Evolutionary conservation across 1,140 invertebrate genomes (phyloP).

Genomic region (Oppia nitens): DNA sequence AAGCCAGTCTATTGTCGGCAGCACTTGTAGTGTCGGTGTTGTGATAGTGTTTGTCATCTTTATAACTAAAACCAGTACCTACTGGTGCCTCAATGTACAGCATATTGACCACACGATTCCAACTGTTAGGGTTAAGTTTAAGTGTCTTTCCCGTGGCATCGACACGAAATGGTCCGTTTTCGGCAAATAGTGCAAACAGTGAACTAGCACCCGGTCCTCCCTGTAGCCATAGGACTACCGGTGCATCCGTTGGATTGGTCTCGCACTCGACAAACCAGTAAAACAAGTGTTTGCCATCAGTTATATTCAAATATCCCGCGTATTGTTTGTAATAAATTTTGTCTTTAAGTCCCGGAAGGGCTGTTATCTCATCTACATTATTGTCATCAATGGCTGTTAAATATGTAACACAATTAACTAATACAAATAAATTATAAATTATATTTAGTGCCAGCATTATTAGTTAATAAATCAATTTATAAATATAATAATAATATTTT

Average conservation of each 20-base stretch:
- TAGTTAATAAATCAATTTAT: too few species aligned
- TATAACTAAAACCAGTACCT: constrained; percentile 39
- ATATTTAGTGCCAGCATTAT: too few species aligned
- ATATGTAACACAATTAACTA: too few species aligned
- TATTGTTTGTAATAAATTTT: constrained; percentile 22
- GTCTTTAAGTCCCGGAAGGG: constrained; percentile 22
- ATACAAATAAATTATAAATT: too few species aligned
- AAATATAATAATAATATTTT: too few species aligned
- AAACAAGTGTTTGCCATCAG: constrained; percentile 18
- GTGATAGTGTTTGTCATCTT: constrained; percentile 32
- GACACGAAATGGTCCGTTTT: constrained; percentile 36
- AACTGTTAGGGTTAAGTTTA: constrained; percentile 30
- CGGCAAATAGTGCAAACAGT: constrained; percentile 40
- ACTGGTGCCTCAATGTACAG: constrained; percentile 38
- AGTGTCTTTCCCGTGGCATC: constrained; percentile 29
- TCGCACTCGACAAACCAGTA: constrained; percentile 36
- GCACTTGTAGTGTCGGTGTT: constrained; percentile 28
- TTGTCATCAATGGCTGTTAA: too few species aligned
- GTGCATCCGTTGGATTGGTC: constrained; percentile 31
- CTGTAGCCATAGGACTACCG: constrained; percentile 47
- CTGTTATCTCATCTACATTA: too few species aligned
- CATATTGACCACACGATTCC: constrained; percentile 55
- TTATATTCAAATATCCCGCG: constrained; percentile 25
- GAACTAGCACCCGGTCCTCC: constrained; percentile 62
- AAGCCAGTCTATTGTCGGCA: too few species aligned